A percentile compares a stretch with the other conserved stretches of the same genome.
phyloP scores from a whole-genome alignment of 2,888 invertebrate species.

The Microctonus brassicae region DNA sequence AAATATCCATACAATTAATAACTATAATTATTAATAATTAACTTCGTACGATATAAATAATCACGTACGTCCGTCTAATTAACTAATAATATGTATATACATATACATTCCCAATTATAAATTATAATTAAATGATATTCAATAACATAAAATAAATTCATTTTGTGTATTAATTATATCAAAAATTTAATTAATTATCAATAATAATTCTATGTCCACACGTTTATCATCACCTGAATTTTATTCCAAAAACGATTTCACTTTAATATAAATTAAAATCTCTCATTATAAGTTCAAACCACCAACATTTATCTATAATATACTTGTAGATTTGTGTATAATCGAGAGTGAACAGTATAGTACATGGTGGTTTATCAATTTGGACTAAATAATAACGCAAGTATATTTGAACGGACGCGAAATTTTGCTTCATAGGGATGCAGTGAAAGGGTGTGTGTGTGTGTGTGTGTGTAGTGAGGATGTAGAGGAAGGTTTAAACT shows the following conservation, averaged over 20 bases:
- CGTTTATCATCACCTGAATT: background rate
- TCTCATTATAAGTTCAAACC: background rate
- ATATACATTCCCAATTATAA: too few species aligned
- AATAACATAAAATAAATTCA: too few species aligned
- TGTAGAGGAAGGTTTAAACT: constrained; percentile 8
- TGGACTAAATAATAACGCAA: constrained; percentile 48
- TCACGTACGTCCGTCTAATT: too few species aligned
- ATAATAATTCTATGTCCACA: background rate
- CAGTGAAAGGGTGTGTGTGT: constrained; percentile 20
- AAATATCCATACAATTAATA: too few species aligned
- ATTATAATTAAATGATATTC: too few species aligned
- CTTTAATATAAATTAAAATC: background rate
- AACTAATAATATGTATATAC: too few species aligned
- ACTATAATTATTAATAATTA: too few species aligned
- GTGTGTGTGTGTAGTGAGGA: constrained; percentile 30
- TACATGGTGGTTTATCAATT: constrained; percentile 47
- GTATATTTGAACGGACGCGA: constrained; percentile 37
- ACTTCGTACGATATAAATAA: too few species aligned
- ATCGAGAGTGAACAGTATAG: constrained; percentile 19
- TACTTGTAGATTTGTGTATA: constrained; percentile 4
- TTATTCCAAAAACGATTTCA: background rate
- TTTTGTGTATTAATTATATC: too few species aligned
- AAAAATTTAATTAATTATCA: too few species aligned
- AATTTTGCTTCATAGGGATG: background rate
- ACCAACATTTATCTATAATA: background rate